Conservation (phyloP, 2,113 vertebrate genomes). For the Corythoichthys haematopterus region DNA sequence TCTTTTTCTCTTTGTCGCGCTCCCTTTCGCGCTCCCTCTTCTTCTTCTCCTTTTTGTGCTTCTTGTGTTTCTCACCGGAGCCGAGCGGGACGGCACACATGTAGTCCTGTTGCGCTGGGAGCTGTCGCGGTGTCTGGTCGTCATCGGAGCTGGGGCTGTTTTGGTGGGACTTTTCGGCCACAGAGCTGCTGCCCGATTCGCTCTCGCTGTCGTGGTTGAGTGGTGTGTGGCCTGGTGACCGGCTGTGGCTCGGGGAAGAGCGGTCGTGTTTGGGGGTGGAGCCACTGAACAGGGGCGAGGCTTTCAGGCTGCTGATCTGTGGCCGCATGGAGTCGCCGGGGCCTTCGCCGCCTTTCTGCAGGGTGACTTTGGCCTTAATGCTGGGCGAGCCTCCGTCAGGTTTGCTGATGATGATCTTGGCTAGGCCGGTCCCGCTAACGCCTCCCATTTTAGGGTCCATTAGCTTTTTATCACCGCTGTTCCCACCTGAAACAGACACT, state of each 20-base stretch:
- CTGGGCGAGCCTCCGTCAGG: constrained; percentile 95
- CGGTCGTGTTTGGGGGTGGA: constrained; percentile 96
- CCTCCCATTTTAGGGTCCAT: constrained; percentile 81
- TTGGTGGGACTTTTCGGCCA: constrained; percentile 95
- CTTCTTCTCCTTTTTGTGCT: constrained; percentile 95
- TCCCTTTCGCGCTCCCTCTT: constrained; percentile 84
- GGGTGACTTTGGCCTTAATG: constrained; percentile 94
- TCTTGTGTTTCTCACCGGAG: constrained; percentile 93
- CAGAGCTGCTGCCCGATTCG: constrained; percentile 90
- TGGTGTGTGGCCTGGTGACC: constrained; percentile 93
- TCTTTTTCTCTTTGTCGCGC: constrained; percentile 91
- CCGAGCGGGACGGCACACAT: constrained; percentile 79
- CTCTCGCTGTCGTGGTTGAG: constrained; percentile 96
- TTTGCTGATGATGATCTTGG: constrained; percentile 98
- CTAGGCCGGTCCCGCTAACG: constrained; percentile 83
- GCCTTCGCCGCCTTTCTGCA: constrained; percentile 90
- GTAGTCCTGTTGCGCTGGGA: constrained; percentile 72
- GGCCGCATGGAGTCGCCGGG: constrained; percentile 83
- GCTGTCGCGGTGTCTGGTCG: constrained; percentile 76
- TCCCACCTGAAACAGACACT: constrained; percentile 78
- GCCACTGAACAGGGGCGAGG: constrained; percentile 92
- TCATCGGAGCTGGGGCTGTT: constrained; percentile 97
- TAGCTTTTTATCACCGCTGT: constrained; percentile 85
- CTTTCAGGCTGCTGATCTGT: constrained; percentile 89
- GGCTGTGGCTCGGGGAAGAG: constrained; percentile 96